Percentiles rank a stretch among this genome's conserved stretches.
These are phyloP conservation scores for Schrankia costaestrigalis DNA, from an alignment of 2,888 invertebrate species.

Conservation along the genomic window DNA sequence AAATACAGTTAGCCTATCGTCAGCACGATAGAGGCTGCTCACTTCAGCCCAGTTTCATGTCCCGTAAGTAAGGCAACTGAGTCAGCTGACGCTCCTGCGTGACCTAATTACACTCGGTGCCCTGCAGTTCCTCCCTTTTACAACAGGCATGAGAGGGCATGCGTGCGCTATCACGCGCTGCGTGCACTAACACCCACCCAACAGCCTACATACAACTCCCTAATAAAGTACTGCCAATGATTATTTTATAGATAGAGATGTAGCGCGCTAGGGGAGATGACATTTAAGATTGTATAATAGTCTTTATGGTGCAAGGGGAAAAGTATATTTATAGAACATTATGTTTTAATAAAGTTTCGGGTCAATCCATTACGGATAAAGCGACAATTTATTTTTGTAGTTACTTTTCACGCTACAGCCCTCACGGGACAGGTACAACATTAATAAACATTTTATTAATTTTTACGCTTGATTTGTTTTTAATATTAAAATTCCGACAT, in stretches of 20 bases:
- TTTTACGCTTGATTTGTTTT: no score
- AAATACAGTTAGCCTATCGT: no score
- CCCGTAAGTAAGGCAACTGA: no score
- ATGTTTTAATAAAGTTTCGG: background rate
- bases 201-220: background rate
- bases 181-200: constrained; percentile 15
- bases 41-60: no score
- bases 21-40: no score
- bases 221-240: constrained; percentile 11
- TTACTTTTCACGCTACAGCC: no score
- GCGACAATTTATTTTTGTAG: no score
- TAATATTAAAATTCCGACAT: no score
- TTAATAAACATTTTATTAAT: no score
- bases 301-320: constrained; percentile 3
- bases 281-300: constrained; percentile 9
- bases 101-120: constrained; percentile 28
- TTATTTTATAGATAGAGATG: constrained; percentile 10
- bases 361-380: no score
- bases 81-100: constrained; percentile 9
- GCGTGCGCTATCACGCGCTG: constrained; percentile 35
- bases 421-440: no score
- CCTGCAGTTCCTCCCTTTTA: constrained; percentile 11
- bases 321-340: constrained; percentile 1
- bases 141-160: constrained; percentile 5
- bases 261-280: constrained; percentile 7